phyloP scores from a whole-genome alignment of 2,888 invertebrate species.

The Cephus rjabovi region DNA sequence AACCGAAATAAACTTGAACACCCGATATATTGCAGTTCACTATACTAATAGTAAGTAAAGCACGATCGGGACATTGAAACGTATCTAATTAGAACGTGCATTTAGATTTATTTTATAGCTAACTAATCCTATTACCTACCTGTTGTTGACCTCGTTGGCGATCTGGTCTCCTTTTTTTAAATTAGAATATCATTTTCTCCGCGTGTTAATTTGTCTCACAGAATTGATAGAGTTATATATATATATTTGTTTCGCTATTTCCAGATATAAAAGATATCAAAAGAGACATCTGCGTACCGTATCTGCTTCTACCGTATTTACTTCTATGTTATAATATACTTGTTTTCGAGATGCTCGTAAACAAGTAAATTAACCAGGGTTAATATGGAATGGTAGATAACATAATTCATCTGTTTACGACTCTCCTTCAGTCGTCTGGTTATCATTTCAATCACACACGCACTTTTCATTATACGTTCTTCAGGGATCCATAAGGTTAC shows the following conservation, averaged over 20 bases:
- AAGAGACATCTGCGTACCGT: neutral
- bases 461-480: neutral
- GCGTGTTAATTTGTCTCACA: neutral
- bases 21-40: neutral
- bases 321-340: neutral
- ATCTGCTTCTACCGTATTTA: neutral
- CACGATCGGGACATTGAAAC: neutral
- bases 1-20: neutral
- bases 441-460: neutral
- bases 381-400: neutral
- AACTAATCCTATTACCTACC: neutral
- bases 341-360: neutral
- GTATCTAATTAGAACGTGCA: neutral
- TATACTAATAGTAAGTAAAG: neutral
- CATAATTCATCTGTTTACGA: neutral
- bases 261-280: neutral
- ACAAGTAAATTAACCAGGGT: neutral
- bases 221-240: neutral
- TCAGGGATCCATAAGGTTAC: neutral
- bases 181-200: neutral
- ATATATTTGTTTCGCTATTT: neutral
- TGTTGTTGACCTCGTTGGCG: neutral
- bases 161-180: neutral
- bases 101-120: neutral
- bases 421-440: neutral